These are phyloP conservation scores for Drosophila aldrichi DNA, from an alignment of 2,888 invertebrate genomes.

Conservation along the genomic window DNA sequence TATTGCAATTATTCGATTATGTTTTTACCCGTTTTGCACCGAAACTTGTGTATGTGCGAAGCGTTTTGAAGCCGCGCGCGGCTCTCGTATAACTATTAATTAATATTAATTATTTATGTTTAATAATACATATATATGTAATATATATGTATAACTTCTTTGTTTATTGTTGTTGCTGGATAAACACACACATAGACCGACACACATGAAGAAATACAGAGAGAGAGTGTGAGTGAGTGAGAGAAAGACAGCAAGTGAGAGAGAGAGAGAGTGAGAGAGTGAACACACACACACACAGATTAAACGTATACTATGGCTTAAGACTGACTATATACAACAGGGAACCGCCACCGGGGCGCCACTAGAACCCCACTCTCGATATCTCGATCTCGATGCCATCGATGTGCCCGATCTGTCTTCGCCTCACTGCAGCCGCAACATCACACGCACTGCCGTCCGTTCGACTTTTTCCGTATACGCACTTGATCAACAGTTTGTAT, in stretches of 20 bases:
- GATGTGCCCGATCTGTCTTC: slow-evolving; percentile 32
- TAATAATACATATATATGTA: neutral
- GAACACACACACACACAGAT: slow-evolving; percentile 7
- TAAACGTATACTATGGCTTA: slow-evolving; percentile 34
- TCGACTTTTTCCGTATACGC: neutral
- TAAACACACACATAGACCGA: slow-evolving; percentile 33
- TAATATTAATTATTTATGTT: slow-evolving; percentile 13
- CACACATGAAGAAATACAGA: slow-evolving; percentile 20
- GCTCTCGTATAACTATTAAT: slow-evolving; percentile 12
- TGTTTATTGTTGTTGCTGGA: slow-evolving; percentile 19
- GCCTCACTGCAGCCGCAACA: slow-evolving; percentile 11
- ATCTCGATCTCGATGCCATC: slow-evolving; percentile 49
- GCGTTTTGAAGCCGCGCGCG: slow-evolving; percentile 13
- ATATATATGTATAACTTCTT: no score
- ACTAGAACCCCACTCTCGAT: slow-evolving; percentile 49
- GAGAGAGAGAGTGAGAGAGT: neutral
- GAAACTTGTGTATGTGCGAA: slow-evolving; percentile 79
- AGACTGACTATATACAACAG: slow-evolving; percentile 53
- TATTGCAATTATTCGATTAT: slow-evolving; percentile 63
- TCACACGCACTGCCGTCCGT: neutral
- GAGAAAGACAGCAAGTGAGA: neutral
- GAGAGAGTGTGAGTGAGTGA: neutral
- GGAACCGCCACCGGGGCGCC: slow-evolving; percentile 43
- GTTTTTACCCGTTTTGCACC: slow-evolving; percentile 80
- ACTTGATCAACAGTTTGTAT: slow-evolving; percentile 45